phyloP scores from a whole-genome alignment of 1,140 invertebrate species.

The Drosophila ananassae region DNA sequence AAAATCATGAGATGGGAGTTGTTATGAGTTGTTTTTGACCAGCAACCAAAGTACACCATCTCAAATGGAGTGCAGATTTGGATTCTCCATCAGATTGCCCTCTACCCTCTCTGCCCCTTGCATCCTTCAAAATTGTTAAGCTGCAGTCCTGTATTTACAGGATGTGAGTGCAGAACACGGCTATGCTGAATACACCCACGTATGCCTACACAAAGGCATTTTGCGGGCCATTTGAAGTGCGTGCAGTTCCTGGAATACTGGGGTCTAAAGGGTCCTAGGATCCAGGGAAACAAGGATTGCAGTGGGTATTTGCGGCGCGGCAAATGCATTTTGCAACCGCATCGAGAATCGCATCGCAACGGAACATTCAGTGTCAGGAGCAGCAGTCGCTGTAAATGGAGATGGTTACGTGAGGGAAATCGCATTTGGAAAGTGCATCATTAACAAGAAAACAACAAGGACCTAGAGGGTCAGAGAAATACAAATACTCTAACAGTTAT shows the following conservation, averaged over 20 bases:
- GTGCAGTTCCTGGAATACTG: neutral
- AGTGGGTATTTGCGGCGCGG: slow-evolving; percentile 7
- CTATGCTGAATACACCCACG: slow-evolving; percentile 8
- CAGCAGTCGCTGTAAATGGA: slow-evolving; percentile 20
- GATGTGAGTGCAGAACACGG: slow-evolving; percentile 17
- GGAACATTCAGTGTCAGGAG: slow-evolving; percentile 6
- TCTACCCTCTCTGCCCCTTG: neutral
- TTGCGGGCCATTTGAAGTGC: slow-evolving; percentile 53
- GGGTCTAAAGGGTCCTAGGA: neutral
- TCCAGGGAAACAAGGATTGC: neutral
- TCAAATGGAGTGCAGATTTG: slow-evolving; percentile 36
- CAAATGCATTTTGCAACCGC: slow-evolving; percentile 61
- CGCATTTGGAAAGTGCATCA: slow-evolving; percentile 35
- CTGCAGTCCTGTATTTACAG: slow-evolving; percentile 39
- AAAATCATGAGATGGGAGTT: too few species aligned
- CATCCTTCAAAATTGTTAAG: slow-evolving; percentile 1
- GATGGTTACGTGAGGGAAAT: slow-evolving; percentile 44
- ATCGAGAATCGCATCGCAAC: slow-evolving; percentile 19
- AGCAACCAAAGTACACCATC: slow-evolving; percentile 33
- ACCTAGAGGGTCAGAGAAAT: neutral
- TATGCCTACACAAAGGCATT: slow-evolving; percentile 48
- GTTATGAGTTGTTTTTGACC: slow-evolving; percentile 55
- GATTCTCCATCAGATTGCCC: slow-evolving; percentile 3
- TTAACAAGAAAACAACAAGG: slow-evolving; percentile 13
- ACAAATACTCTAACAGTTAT: slow-evolving; percentile 3